Evolutionary conservation across 2,888 invertebrate species (phyloP), one percentile per base, ranked within the genome.

Genomic region (Plebejus argus): DNA sequence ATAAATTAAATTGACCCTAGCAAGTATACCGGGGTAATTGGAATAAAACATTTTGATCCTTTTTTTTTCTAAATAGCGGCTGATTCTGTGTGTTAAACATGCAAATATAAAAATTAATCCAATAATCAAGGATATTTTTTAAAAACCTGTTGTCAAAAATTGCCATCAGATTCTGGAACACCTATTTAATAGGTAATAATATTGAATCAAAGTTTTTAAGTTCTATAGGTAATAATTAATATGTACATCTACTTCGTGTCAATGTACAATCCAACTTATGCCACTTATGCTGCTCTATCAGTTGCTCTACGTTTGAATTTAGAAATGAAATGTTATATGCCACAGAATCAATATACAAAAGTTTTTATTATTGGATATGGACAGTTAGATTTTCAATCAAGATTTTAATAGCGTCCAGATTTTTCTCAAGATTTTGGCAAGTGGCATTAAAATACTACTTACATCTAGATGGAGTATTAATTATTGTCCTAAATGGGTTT

Each of bases 401-500:
- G 15, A 33, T 33, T 66, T 66, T 28, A 33, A 66, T 66, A 6
- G 66, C 15, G 15, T 6, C 66, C 6, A 33, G 66, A 28, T 28
- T 33, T 33, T 66, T 66, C 66, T 66, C 7, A 66, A 66, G 15
- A 20, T 15, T 28, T 33, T 66, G 28, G 66, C 66, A 18, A 66
- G 23, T 66, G 28, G 15, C 6, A 66, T 66, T 66, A 28, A 66
- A 66, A 66, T 66, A 66, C 66, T 66, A 18, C 6, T 33, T 66
- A 18, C 6, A 66, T 66, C 66, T 66, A 66, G 28, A 66, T 66
- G 5, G 28, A 28, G 28, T 33, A 28, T 61, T 77, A 72, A 77
- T 77, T 39, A 39, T 10, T 77, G 72, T 58, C 39, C 35, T 81
- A 81, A 81, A 81, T 81, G 80, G 79, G 80, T 76, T 76, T 79